Evolutionary conservation across 2,113 vertebrate species (phyloP).

Genomic region (Promerops cafer): DNA sequence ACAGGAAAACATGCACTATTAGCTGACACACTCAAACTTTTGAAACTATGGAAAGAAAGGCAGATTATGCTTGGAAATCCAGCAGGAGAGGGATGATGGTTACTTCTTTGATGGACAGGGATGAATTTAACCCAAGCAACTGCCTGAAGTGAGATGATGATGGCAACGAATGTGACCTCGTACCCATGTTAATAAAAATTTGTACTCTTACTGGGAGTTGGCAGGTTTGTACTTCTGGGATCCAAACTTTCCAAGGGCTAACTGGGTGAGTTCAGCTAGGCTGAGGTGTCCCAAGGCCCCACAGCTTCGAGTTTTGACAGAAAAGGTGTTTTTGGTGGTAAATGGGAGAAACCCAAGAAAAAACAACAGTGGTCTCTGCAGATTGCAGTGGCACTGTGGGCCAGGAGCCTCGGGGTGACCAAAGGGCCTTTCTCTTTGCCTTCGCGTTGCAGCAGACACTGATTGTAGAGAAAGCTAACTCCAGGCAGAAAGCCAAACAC

Average conservation of each 20-base stretch:
- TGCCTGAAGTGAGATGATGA: not conserved
- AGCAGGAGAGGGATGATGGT: not conserved
- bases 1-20: not conserved
- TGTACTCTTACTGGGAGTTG: not conserved
- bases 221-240: not conserved
- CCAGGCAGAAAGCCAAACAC: slow-evolving; percentile 45
- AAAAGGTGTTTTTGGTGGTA: not conserved
- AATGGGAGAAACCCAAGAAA: not conserved
- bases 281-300: not conserved
- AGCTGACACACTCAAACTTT: not conserved
- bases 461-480: not conserved
- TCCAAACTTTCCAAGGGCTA: not conserved
- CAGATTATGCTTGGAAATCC: not conserved
- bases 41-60: not conserved
- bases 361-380: not conserved
- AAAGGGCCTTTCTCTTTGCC: not conserved
- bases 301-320: not conserved
- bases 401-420: not conserved
- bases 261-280: not conserved
- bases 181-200: accelerated
- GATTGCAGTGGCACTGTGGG: not conserved
- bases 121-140: not conserved
- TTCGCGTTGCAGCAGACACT: not conserved
- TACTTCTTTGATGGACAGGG: not conserved
- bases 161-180: not conserved